Base-by-base conservation (phyloP, 2,113 vertebrate species). In the Catharus fuscescens region DNA sequence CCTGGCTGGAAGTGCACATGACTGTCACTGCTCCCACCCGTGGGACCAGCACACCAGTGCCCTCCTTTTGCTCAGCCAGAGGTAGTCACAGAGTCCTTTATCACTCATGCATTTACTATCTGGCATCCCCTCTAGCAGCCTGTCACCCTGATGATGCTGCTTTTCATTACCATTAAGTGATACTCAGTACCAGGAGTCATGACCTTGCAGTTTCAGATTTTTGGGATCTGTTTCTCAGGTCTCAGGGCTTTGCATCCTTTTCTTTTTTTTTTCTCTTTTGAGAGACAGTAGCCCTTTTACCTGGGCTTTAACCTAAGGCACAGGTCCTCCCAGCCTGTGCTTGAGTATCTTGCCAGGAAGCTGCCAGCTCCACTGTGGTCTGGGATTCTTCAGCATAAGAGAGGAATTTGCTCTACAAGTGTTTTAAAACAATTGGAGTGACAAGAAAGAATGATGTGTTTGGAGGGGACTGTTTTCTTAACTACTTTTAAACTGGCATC, bases 361-460 rank as follows among this genome's bases (percentile, higher is more conserved):
- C 24, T 1, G 1, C 19, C 48, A 60, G 10, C 62, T 88, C 47
- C 14, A 14, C 38, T 40, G 7, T 53, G 42, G n/a, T 13, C 32
- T 3, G 2, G 23, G 26, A 38, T 90, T 70, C 18, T 88, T 61
- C 23, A 17, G 26, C 31, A 4, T 52, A 31, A 57, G 73, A 52
- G 45, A 70, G 28, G 52, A 71, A 7, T 52, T 3, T 0, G 29
- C 18, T 91, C 32, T 52, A 19, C 0, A 0, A 38, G 59, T 61
- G 18, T 67, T 90, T 71, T 60, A 31, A 67, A 88, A 70, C 52
- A 59, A 6, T 44, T 70, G 60, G 50, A 53, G 38, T 42, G 54
- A 50, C 0, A 1, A 78, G 52, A 71, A 86, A 59, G 29, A 78
- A 26, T 0, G 0, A 21, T n/a, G 23, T 42, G 26, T 71, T 91